Evolutionary conservation across 1,140 invertebrate species (phyloP).

Genomic region (Idris sp.): DNA sequence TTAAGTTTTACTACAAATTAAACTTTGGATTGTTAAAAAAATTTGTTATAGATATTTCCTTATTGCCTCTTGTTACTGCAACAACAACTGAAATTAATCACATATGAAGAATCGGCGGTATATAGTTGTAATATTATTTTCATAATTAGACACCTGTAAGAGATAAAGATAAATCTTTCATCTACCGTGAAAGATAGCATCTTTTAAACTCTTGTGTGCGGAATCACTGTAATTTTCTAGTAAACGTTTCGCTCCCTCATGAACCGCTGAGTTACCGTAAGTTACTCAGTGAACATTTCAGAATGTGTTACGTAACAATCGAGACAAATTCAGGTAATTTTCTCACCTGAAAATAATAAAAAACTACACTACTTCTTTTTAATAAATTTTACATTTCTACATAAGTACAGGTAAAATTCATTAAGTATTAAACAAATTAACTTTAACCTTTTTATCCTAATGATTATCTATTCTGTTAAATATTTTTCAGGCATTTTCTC

Average conservation of each 20-base stretch:
- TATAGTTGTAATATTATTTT: slow-evolving; percentile 48
- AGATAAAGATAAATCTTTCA: slow-evolving; percentile 37
- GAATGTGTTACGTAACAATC: too few species aligned
- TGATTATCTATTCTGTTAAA: too few species aligned
- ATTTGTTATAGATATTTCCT: slow-evolving; percentile 22
- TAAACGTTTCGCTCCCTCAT: slow-evolving; percentile 33
- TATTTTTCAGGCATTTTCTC: not conserved
- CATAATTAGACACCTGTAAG: slow-evolving; percentile 33
- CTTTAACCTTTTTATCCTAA: too few species aligned
- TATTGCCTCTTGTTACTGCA: slow-evolving; percentile 23
- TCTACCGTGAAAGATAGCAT: slow-evolving; percentile 27
- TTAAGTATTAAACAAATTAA: too few species aligned
- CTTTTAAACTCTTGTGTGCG: slow-evolving; percentile 17
- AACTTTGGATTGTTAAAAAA: not conserved
- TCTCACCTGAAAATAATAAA: too few species aligned
- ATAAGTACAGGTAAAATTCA: too few species aligned
- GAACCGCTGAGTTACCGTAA: slow-evolving; percentile 3
- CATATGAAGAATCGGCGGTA: slow-evolving; percentile 9
- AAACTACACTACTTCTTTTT: too few species aligned
- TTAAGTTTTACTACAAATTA: not conserved
- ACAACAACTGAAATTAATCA: slow-evolving; percentile 30
- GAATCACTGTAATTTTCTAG: slow-evolving; percentile 27
- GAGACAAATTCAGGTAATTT: too few species aligned
- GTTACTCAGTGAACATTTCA: slow-evolving; percentile 3
- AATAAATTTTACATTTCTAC: too few species aligned